Conservation (phyloP, 2,888 invertebrate species). For the Lydus trimaculatus region DNA sequence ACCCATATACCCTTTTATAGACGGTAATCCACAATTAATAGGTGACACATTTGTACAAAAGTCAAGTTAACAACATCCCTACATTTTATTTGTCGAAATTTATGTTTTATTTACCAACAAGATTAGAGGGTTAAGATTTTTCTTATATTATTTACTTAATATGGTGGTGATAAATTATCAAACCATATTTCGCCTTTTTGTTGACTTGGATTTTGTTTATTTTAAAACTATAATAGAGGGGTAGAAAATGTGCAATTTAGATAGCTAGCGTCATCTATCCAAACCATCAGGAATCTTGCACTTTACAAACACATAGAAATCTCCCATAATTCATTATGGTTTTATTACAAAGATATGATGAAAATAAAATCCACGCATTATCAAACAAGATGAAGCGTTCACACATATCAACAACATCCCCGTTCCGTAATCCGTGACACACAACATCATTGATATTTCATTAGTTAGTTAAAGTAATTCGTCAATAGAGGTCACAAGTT, state of each 20-base stretch:
- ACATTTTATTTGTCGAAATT: slow-evolving; percentile 1
- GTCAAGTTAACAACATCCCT: slow-evolving; percentile 11
- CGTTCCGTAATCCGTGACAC: neutral
- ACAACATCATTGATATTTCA: too few relatives aligned
- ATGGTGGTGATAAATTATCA: neutral
- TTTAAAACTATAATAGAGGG: neutral
- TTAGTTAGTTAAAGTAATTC: too few relatives aligned
- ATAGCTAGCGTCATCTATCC: neutral
- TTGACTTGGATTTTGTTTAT: too few relatives aligned
- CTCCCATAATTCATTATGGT: too few relatives aligned
- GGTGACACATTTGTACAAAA: slow-evolving; percentile 19
- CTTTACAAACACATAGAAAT: neutral
- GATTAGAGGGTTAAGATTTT: slow-evolving; percentile 9
- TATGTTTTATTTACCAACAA: slow-evolving; percentile 17
- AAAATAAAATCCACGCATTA: too few relatives aligned
- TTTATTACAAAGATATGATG: too few relatives aligned
- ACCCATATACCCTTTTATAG: neutral
- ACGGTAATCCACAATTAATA: slow-evolving; percentile 18
- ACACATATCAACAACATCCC: neutral
- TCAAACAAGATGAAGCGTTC: too few relatives aligned
- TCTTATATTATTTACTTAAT: neutral
- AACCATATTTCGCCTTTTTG: neutral
- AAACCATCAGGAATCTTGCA: neutral
- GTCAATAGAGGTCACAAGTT: too few relatives aligned
- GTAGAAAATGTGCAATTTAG: too few relatives aligned